Percentiles rank a stretch among this genome's conserved stretches.
These are phyloP conservation scores for Caenorhabditis imperialis DNA, from an alignment of 2,888 invertebrate species.

Conservation along the genomic window DNA sequence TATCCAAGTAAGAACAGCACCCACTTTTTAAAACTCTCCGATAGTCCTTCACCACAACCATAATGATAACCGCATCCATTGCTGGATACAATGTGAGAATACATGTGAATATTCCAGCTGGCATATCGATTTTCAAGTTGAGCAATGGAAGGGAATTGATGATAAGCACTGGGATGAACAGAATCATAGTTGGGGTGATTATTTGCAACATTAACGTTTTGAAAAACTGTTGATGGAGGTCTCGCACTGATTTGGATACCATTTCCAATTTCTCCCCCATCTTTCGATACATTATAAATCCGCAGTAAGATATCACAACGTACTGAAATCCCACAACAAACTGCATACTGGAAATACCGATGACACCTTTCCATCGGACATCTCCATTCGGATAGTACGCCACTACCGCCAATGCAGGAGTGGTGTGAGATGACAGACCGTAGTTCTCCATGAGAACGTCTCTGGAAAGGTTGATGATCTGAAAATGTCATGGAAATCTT, in stretches of 20 bases:
- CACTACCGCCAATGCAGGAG: too few species aligned
- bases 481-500: too few species aligned
- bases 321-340: too few species aligned
- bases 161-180: neutral
- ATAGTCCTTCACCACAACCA: constrained; percentile 15
- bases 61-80: constrained; percentile 8
- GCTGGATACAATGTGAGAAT: constrained; percentile 5
- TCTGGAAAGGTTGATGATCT: too few species aligned
- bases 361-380: too few species aligned
- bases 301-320: constrained; percentile 2
- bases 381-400: too few species aligned
- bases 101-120: constrained; percentile 2
- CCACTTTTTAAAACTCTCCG: neutral
- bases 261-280: constrained; percentile 4
- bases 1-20: too few species aligned
- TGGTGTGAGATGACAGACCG: too few species aligned
- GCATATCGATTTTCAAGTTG: neutral
- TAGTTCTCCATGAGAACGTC: too few species aligned
- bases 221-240: constrained; percentile 4
- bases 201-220: constrained; percentile 4
- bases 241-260: neutral
- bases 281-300: neutral
- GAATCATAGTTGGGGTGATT: too few species aligned
- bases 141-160: neutral
- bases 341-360: too few species aligned